phyloP scores from a whole-genome alignment of 2,888 invertebrate genomes.

The Tachina lurida region DNA sequence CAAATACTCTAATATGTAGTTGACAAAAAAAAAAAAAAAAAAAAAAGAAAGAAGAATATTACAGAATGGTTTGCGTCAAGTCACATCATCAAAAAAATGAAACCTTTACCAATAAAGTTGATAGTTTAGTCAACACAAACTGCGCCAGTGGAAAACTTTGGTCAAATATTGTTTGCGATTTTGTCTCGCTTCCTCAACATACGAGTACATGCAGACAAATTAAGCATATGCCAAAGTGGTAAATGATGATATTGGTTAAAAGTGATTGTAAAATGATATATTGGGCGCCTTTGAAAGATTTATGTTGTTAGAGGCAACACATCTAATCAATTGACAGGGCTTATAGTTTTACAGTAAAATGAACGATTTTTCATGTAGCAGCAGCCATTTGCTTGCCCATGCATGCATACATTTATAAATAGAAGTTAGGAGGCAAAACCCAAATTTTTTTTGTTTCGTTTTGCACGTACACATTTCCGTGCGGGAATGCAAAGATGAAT shows the following conservation, averaged over 20 bases:
- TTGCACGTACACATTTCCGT: conserved; percentile 31
- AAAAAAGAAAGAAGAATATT: neutral
- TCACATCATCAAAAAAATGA: conserved; percentile 1
- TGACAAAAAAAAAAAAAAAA: neutral
- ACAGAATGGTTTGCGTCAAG: conserved; percentile 26
- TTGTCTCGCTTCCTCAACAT: neutral
- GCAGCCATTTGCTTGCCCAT: neutral
- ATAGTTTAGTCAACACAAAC: conserved; percentile 33
- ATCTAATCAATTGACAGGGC: conserved; percentile 70
- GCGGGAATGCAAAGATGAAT: conserved; percentile 15
- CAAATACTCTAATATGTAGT: too few species aligned
- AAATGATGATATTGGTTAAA: conserved; percentile 71
- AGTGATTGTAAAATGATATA: conserved; percentile 70
- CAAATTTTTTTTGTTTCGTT: neutral
- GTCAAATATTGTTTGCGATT: conserved; percentile 53
- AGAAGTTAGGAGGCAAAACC: neutral
- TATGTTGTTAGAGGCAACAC: conserved; percentile 64
- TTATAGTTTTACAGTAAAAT: conserved; percentile 44
- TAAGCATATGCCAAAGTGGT: conserved; percentile 61
- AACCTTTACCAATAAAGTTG: conserved; percentile 44
- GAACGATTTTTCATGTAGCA: conserved; percentile 42
- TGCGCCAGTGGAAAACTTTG: neutral
- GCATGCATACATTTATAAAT: neutral
- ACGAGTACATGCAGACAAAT: neutral
- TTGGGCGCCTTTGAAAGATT: conserved; percentile 69